phyloP scores from a whole-genome alignment of 1,140 invertebrate genomes.

The Magallana ariakensis region DNA sequence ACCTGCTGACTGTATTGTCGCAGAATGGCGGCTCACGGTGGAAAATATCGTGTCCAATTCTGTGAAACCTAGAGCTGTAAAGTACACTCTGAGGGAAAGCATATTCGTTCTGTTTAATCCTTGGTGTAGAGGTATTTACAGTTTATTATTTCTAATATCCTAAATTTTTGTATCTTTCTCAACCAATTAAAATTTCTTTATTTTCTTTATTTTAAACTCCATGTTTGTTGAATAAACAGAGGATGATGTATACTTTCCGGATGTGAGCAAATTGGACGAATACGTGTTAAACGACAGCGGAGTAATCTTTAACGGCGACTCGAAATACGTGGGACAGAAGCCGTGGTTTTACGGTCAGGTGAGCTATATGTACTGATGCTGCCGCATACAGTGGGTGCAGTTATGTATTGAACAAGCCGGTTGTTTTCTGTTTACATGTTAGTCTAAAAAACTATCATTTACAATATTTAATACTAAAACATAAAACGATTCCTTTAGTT shows the following conservation, averaged over 20 bases:
- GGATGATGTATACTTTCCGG: conserved; percentile 80
- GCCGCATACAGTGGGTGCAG: too few species aligned
- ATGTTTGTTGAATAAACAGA: conserved; percentile 62
- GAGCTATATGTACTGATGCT: neutral
- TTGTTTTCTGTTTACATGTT: too few species aligned
- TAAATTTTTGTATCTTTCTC: neutral
- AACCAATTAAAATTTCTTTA: neutral
- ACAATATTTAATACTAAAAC: too few species aligned
- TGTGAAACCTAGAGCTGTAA: conserved; percentile 39
- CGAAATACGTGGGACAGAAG: conserved; percentile 87
- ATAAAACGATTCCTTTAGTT: too few species aligned
- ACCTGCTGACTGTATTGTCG: conserved; percentile 54
- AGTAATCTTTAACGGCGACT: conserved; percentile 92
- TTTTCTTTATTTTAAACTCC: too few species aligned
- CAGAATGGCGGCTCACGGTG: conserved; percentile 50
- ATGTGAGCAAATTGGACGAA: conserved; percentile 87
- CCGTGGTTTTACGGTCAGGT: conserved; percentile 93
- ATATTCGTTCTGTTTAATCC: conserved; percentile 61
- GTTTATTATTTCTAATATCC: neutral
- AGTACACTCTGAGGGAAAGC: conserved; percentile 45
- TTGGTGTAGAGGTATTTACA: conserved; percentile 59
- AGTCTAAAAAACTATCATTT: too few species aligned
- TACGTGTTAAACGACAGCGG: conserved; percentile 92
- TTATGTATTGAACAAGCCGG: too few species aligned
- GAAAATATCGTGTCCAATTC: conserved; percentile 41